Evolutionary conservation across 2,113 vertebrate genomes (phyloP).

Genomic region (Vireo altiloquus): DNA sequence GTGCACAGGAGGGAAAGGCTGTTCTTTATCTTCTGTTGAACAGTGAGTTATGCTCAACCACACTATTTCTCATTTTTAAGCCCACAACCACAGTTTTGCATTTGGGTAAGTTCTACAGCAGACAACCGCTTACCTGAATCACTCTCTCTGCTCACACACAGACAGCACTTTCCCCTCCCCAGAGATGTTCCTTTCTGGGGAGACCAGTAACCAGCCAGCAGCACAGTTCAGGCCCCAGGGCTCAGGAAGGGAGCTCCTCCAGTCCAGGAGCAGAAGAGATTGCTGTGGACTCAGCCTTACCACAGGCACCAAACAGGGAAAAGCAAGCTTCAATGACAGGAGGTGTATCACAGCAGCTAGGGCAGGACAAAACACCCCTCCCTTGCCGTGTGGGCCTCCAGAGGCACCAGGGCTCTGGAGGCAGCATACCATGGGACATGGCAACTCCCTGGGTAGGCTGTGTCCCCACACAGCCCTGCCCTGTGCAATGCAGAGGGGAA

Average conservation of each 20-base stretch:
- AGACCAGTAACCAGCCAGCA: not conserved
- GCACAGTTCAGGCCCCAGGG: fast-evolving
- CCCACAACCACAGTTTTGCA: not conserved
- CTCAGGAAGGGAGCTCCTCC: not conserved
- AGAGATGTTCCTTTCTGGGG: not conserved
- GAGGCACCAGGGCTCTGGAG: not conserved
- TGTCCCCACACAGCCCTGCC: not conserved
- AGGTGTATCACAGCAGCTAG: not conserved
- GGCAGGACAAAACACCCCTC: not conserved
- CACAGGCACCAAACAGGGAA: not conserved
- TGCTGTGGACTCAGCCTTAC: not conserved
- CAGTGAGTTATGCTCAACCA: not conserved
- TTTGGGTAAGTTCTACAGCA: not conserved
- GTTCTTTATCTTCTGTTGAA: not conserved
- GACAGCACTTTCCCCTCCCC: not conserved
- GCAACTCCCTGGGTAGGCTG: fast-evolving
- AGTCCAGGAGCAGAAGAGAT: not conserved
- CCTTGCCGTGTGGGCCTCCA: not conserved
- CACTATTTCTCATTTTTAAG: not conserved
- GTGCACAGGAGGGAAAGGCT: constrained; percentile 33
- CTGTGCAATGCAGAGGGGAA: not conserved
- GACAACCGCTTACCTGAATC: fast-evolving
- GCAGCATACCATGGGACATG: fast-evolving
- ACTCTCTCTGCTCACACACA: not conserved
- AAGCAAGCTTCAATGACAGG: not conserved